A percentile compares a stretch with the other conserved stretches of the same genome.
Conservation (phyloP, 1,140 invertebrate genomes). For the Micrasema longulum region DNA sequence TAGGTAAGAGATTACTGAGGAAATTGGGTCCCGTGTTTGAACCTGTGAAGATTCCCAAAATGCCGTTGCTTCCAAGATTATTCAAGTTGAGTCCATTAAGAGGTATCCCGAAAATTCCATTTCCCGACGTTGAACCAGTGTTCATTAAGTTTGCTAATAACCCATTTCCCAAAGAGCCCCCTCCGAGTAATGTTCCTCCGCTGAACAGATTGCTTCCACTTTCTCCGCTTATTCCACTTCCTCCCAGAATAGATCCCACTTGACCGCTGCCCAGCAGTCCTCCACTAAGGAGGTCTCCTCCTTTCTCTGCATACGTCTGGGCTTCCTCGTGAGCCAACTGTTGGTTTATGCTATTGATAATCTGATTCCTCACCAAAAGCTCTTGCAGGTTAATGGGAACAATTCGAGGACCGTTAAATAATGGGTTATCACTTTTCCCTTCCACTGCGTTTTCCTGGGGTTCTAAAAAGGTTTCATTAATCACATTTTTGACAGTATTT, state of each 20-base stretch:
- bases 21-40: background rate
- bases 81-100: background rate
- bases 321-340: background rate
- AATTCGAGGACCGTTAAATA: too few species aligned
- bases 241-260: background rate
- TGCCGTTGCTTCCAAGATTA: background rate
- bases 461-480: background rate
- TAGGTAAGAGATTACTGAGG: background rate
- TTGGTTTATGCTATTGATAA: background rate
- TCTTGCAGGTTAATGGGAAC: background rate
- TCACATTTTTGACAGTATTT: background rate
- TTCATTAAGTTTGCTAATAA: background rate
- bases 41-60: background rate
- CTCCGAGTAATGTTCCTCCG: background rate
- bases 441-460: background rate
- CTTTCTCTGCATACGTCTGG: background rate
- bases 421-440: background rate
- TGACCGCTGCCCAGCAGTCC: background rate
- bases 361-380: background rate
- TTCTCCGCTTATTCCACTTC: background rate
- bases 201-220: background rate
- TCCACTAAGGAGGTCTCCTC: conserved; percentile 5
- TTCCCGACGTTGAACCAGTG: background rate
- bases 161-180: background rate
- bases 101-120: background rate